Evolutionary conservation across 2,888 invertebrate genomes (phyloP).

Genomic region (Hermaeophaga mercurialis): DNA sequence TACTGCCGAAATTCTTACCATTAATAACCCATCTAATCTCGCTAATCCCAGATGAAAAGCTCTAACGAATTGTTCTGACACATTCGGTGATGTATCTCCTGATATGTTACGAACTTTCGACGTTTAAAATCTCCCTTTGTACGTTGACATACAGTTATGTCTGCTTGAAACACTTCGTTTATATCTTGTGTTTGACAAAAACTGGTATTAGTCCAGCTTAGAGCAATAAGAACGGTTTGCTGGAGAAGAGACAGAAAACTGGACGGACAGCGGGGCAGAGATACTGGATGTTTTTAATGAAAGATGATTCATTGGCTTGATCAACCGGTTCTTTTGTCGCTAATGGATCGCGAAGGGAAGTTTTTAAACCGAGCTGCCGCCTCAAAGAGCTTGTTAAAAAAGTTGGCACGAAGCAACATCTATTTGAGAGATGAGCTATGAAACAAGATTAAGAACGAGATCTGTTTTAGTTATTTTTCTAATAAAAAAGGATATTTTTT

Average conservation of each 20-base stretch:
- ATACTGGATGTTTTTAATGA: conserved; percentile 6
- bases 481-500: too few relatives aligned
- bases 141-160: conserved; percentile 3
- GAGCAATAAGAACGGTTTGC: conserved; percentile 1
- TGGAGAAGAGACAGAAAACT: neutral
- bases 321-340: neutral
- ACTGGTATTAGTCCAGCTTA: conserved; percentile 5
- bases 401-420: too few relatives aligned
- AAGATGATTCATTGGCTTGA: conserved; percentile 7
- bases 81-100: conserved; percentile 1
- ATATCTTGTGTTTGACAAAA: conserved; percentile 4
- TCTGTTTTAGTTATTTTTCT: too few relatives aligned
- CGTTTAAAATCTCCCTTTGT: conserved; percentile 9
- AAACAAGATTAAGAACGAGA: too few relatives aligned
- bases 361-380: neutral
- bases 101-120: conserved; percentile 3
- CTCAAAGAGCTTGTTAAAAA: neutral
- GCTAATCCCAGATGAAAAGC: conserved; percentile 14
- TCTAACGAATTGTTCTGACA: conserved; percentile 19
- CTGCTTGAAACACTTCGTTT: conserved; percentile 1
- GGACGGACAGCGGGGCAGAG: neutral
- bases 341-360: neutral
- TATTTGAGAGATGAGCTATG: too few relatives aligned
- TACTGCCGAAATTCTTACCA: conserved; percentile 7
- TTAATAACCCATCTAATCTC: conserved; percentile 11